A percentile compares a stretch with the other conserved stretches of the same genome.
Conservation (phyloP, 1,140 invertebrate species). For the Cotesia typhae region DNA sequence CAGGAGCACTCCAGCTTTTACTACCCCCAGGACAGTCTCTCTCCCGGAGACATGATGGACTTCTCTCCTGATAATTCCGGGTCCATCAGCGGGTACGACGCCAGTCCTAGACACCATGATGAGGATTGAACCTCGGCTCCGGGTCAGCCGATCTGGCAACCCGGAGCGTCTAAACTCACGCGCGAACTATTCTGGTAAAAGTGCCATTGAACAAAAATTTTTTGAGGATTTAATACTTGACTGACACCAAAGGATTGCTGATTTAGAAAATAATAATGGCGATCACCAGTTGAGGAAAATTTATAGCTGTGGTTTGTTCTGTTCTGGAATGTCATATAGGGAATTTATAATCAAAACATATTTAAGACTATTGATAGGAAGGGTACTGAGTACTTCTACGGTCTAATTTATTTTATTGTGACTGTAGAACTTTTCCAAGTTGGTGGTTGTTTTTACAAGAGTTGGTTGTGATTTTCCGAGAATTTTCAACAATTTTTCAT, state of each 20-base stretch:
- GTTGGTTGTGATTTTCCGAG: too few relatives aligned
- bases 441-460: too few relatives aligned
- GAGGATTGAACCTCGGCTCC: constrained; percentile 72
- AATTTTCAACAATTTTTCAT: too few relatives aligned
- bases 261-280: background rate
- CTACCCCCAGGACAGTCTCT: constrained; percentile 67
- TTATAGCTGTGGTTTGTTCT: too few relatives aligned
- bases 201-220: constrained; percentile 5
- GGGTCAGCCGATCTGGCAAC: constrained; percentile 64
- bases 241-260: background rate
- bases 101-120: constrained; percentile 70
- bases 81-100: constrained; percentile 66
- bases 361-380: too few relatives aligned
- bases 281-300: too few relatives aligned
- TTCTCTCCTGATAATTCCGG: constrained; percentile 68
- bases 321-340: too few relatives aligned
- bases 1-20: constrained; percentile 67
- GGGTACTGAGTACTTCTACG: too few relatives aligned
- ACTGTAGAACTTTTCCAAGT: too few relatives aligned
- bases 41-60: constrained; percentile 67
- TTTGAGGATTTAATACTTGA: background rate
- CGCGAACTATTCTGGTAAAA: constrained; percentile 61
- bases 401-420: too few relatives aligned
- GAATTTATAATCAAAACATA: too few relatives aligned
- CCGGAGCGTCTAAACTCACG: constrained; percentile 61